Percentiles rank a stretch among this genome's conserved stretches.
Evolutionary conservation across 2,113 vertebrate species (phyloP).

Genomic region (Grallaria varia): DNA sequence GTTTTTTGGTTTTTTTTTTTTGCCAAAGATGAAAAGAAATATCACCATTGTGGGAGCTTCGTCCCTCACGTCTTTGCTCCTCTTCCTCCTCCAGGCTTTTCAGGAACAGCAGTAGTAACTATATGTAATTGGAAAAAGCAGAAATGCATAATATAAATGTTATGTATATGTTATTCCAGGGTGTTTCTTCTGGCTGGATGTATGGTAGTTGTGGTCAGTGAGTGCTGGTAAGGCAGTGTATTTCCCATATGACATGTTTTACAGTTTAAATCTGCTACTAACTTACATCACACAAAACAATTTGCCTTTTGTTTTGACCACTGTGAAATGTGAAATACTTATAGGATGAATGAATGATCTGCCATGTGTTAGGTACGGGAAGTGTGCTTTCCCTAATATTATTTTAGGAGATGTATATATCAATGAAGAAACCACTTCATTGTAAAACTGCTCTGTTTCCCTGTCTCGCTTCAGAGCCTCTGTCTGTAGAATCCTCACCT

Average conservation of each 20-base stretch:
- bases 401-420: not conserved
- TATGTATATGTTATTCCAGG: not conserved
- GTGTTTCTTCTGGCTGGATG: not conserved
- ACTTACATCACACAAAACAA: not conserved
- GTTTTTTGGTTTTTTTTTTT: not conserved
- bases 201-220: not conserved
- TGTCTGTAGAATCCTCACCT: not conserved
- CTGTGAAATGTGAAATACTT: not conserved
- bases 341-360: not conserved
- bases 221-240: not conserved
- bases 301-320: not conserved
- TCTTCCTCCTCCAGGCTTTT: not conserved
- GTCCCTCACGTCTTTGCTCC: not conserved
- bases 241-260: not conserved
- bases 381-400: not conserved
- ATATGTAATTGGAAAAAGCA: not conserved
- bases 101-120: not conserved
- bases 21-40: not conserved
- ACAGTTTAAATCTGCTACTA: not conserved
- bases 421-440: not conserved
- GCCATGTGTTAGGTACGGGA: not conserved
- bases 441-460: not conserved
- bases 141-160: not conserved
- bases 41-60: not conserved
- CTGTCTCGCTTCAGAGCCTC: not conserved